Evolutionary conservation across 2,113 vertebrate genomes (phyloP), one percentile per base, ranked within the genome.

Genomic region (pig (Sus scrofa)): DNA sequence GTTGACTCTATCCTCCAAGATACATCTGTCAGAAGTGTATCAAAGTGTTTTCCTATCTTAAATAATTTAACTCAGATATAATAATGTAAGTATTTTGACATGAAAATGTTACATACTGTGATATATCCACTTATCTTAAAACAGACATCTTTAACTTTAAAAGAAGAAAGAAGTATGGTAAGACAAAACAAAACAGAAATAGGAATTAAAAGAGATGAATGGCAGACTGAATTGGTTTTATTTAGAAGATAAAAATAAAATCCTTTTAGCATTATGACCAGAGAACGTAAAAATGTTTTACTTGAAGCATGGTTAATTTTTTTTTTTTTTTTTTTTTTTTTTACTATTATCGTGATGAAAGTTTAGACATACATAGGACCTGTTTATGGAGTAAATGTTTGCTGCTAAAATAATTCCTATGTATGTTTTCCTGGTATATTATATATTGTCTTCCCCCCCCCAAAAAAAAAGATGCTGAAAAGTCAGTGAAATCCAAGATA

Each of bases 61-160:
- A 98, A 98, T 98, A 98, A 98, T 99, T 99, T 98, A 98, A 97
- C 96, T 98, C 91, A 67, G 98, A 98, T 98, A 97, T 98, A 98
- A 98, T 98, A 98, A 98, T 98, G 97, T 98, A 98, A 99, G 98
- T 99, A 98, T 99, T 99, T 99, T 99, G 98, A 98, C 98, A 98
- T 98, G 96, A 98, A 98, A 98, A 97, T 1, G 56, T 98, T 98
- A 98, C 27, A 16, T 98, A 98, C 96, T 97, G 92, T 98, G 97
- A 97, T 98, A 98, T 98, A 98, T 98, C 97, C 97, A 98, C 98
- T 99, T 98, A 98, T 89, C 98, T 98, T 99, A 98, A 99, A 98
- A 98, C 97, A 98, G 98, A 97, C 89, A 85, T 98, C 98, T 98
- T 98, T 98, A 92, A 98, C 96, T 98, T 98, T 98, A 95, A 92